Conservation (phyloP, 1,140 invertebrate species). For the Scaptomyza pallida region DNA sequence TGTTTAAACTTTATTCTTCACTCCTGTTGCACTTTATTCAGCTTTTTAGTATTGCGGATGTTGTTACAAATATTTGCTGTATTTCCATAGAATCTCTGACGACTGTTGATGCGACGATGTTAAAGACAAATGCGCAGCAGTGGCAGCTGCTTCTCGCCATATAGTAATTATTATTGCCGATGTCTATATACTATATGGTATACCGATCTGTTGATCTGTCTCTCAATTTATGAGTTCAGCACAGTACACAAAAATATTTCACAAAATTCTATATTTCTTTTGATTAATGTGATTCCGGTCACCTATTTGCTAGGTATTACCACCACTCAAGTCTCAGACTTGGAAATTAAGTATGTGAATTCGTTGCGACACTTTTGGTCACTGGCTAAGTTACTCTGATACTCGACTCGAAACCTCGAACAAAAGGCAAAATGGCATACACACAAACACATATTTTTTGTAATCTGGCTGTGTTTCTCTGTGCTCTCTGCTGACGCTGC, state of each 20-base stretch:
- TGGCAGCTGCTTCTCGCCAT: slow-evolving; percentile 55
- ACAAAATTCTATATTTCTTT: background rate
- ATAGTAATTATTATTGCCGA: slow-evolving; percentile 23
- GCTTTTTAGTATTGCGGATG: slow-evolving; percentile 60
- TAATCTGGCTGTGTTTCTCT: slow-evolving; percentile 48
- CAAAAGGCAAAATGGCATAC: slow-evolving; percentile 53
- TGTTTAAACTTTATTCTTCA: background rate
- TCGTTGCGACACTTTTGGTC: slow-evolving; percentile 61
- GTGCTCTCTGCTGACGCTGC: slow-evolving; percentile 21
- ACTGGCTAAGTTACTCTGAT: slow-evolving; percentile 56
- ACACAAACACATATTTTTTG: slow-evolving; percentile 5
- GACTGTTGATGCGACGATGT: slow-evolving; percentile 51
- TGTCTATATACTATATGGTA: slow-evolving; percentile 50
- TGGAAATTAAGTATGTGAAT: slow-evolving; percentile 13
- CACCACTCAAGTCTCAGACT: background rate
- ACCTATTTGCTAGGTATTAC: slow-evolving; percentile 1
- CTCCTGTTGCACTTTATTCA: slow-evolving; percentile 34
- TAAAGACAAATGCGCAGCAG: slow-evolving; percentile 71
- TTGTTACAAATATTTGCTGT: slow-evolving; percentile 42
- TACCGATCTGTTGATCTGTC: slow-evolving; percentile 35
- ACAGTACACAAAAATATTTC: slow-evolving; percentile 35
- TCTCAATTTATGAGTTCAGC: slow-evolving; percentile 56
- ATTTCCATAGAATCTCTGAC: slow-evolving; percentile 45
- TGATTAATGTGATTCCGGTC: slow-evolving; percentile 17
- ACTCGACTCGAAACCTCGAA: slow-evolving; percentile 78